Percentiles rank a stretch among this genome's conserved stretches.
phyloP scores from a whole-genome alignment of 2,888 invertebrate species.

The Deilephila elpenor region DNA sequence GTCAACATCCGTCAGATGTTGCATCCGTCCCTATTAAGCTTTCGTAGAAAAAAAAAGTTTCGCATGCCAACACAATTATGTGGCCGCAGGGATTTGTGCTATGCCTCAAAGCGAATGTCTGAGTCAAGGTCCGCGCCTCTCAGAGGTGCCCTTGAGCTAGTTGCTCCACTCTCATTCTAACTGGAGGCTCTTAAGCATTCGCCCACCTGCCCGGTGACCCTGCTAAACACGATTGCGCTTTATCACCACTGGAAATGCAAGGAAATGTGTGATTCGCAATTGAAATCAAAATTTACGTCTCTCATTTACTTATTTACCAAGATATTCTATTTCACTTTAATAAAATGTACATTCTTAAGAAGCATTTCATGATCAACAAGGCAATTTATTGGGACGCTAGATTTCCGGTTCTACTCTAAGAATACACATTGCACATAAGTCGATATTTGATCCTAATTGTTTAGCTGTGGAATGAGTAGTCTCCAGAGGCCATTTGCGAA shows the following conservation, averaged over 20 bases:
- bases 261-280: too few species aligned
- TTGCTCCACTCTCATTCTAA: slow-evolving; percentile 17
- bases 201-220: slow-evolving; percentile 16
- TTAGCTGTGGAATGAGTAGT: too few species aligned
- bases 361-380: too few species aligned
- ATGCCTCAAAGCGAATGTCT: slow-evolving; percentile 20
- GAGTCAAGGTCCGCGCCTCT: slow-evolving; percentile 18
- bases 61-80: not conserved
- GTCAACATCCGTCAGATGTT: not conserved
- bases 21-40: not conserved
- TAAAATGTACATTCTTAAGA: too few species aligned
- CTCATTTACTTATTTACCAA: too few species aligned
- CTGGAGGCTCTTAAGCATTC: slow-evolving; percentile 10
- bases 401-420: too few species aligned
- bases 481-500: too few species aligned
- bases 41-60: not conserved
- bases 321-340: too few species aligned
- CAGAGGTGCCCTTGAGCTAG: slow-evolving; percentile 15
- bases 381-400: too few species aligned
- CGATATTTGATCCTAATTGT: too few species aligned
- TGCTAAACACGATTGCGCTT: slow-evolving; percentile 5
- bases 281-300: too few species aligned
- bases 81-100: slow-evolving; percentile 2
- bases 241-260: not conserved
- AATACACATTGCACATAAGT: too few species aligned